These are phyloP conservation scores for Meandrusa payeni DNA, from an alignment of 2,888 invertebrate genomes.

Conservation along the genomic window DNA sequence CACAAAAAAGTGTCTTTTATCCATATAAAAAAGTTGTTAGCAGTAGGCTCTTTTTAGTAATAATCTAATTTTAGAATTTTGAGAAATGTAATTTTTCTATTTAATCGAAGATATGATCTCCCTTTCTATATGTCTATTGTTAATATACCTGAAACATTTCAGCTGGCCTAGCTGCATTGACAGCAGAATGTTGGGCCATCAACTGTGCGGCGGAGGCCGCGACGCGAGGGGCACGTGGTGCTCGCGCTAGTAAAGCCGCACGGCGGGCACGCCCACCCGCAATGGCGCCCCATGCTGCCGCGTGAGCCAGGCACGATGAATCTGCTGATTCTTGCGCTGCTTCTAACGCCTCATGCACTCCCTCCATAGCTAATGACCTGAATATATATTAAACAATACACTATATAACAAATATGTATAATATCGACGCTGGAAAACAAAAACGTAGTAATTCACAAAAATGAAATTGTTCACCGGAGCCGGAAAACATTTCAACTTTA, in stretches of 20 bases:
- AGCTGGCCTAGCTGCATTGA: conserved; percentile 84
- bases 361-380: conserved; percentile 88
- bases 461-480: too few species aligned
- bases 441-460: too few species aligned
- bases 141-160: conserved; percentile 79
- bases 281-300: conserved; percentile 88
- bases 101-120: too few species aligned
- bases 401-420: too few species aligned
- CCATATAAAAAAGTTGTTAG: too few species aligned
- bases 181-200: conserved; percentile 88
- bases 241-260: conserved; percentile 53
- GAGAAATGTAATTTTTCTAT: too few species aligned
- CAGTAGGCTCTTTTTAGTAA: too few species aligned
- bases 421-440: too few species aligned
- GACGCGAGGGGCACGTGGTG: conserved; percentile 88
- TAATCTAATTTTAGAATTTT: too few species aligned
- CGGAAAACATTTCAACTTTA: too few species aligned
- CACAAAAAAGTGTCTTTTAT: too few species aligned
- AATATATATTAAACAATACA: background rate
- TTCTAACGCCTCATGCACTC: conserved; percentile 92
- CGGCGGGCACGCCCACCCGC: conserved; percentile 48
- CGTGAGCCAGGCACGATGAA: conserved; percentile 91
- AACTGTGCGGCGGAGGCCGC: conserved; percentile 89
- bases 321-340: conserved; percentile 94
- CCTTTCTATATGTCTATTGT: too few species aligned